Evolutionary conservation across 2,797 vertebrate species (phyloP), one percentile per base, ranked within the genome.

Genomic region (Ispidina picta): DNA sequence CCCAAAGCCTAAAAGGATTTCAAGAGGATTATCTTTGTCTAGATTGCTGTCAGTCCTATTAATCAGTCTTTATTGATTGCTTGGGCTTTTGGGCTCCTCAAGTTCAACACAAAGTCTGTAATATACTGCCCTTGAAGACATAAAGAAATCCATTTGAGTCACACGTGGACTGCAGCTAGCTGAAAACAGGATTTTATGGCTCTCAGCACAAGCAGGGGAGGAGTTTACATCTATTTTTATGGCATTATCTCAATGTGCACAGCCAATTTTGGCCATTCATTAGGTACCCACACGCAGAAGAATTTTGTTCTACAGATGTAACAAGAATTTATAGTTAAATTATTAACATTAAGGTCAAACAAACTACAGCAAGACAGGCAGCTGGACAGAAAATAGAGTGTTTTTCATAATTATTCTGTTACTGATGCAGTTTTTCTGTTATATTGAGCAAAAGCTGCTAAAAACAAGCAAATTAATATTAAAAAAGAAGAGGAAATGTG

Each of bases 21-120:
- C 95, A 97, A 97, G 96, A 97, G 97, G 98, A 98, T 98, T 98
- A 98, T 98, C 98, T 98, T 97, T 96, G 85, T 96, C 79, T 97
- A 97, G 97, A 98, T 98, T 98, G 97, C 98, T 98, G 98, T 98
- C 97, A 97, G 96, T 98, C 97, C 97, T 98, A 97, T 98, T 98
- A 98, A 98, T 98, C 98, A 98, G 98, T 97, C 96, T 93, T 97
- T 98, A 98, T 98, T 98, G 98, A 98, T 98, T 98, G 94, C 93
- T 97, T 97, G 97, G 97, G 98, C 97, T 97, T 98, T 98, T 98
- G 89, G 93, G 90, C 96, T 98, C 65, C 96, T 98, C 98, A 98
- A 98, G 98, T 98, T 98, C 98, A 98, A 93, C 82, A 72, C 77
- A 90, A 96, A 96, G 96, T 96, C 97, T 98, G 92, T 95, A 96